Conservation (phyloP, 2,113 vertebrate species). For the Climacteris rufus region DNA sequence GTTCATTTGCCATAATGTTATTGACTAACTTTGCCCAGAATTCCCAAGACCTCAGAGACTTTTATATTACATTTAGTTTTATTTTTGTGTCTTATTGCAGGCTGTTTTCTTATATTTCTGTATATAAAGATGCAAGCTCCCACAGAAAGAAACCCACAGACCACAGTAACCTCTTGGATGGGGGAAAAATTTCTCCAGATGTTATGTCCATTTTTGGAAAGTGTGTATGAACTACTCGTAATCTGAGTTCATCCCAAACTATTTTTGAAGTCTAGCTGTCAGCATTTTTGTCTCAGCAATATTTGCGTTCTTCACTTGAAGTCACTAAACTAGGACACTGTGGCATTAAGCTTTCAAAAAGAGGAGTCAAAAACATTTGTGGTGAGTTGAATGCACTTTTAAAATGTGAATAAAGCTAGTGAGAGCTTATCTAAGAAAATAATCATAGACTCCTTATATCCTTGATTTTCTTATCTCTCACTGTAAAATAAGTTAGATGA, state of each 20-base stretch:
- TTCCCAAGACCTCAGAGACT: neutral
- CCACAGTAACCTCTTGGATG: constrained; percentile 54
- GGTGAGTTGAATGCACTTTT: neutral
- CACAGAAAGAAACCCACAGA: constrained; percentile 66
- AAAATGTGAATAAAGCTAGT: neutral
- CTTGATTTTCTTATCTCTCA: neutral
- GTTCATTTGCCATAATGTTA: neutral
- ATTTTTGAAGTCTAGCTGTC: constrained; percentile 25
- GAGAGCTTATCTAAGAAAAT: neutral
- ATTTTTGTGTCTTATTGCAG: constrained; percentile 45
- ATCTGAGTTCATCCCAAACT: constrained; percentile 40
- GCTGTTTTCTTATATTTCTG: constrained; percentile 50
- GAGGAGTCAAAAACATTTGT: neutral
- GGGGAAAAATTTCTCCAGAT: neutral
- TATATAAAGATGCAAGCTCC: constrained; percentile 39
- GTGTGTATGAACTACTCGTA: neutral
- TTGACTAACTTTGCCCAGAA: neutral
- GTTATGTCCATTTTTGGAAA: constrained; percentile 39
- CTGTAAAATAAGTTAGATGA: neutral
- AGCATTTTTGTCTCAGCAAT: neutral
- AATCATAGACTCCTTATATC: neutral
- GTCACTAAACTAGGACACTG: neutral
- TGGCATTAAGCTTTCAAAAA: neutral
- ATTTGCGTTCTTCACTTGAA: constrained; percentile 5
- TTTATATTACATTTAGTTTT: neutral